These are phyloP conservation scores for Tiaroga cobitis DNA, from an alignment of 2,797 vertebrate species.

Conservation along the genomic window DNA sequence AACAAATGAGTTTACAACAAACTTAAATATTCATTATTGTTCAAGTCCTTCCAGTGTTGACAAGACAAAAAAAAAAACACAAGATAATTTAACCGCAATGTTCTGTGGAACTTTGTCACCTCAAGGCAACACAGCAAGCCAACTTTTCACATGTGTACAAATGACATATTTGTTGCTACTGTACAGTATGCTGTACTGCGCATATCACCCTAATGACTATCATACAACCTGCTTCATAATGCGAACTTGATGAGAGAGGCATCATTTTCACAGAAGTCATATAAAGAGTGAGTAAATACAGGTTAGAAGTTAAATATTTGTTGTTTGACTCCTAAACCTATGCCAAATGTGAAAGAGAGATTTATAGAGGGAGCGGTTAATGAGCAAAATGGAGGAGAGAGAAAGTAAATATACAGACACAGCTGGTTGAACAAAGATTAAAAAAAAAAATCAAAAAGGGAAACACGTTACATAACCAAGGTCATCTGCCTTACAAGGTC, in stretches of 20 bases:
- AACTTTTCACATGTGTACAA: not conserved
- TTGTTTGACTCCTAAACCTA: not conserved
- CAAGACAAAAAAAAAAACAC: not conserved
- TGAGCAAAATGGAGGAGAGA: not conserved
- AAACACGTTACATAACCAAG: slow-evolving; percentile 18
- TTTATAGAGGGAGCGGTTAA: slow-evolving; percentile 20
- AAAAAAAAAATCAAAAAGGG: not conserved
- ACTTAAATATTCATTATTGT: not conserved
- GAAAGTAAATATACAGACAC: slow-evolving; percentile 29
- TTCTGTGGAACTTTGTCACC: slow-evolving; percentile 21
- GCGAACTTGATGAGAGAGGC: not conserved
- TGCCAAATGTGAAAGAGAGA: not conserved
- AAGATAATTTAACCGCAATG: not conserved
- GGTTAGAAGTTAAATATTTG: slow-evolving; percentile 18
- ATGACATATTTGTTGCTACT: slow-evolving; percentile 4
- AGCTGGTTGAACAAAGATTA: slow-evolving; percentile 14
- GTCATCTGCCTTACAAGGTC: no score
- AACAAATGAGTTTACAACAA: not conserved
- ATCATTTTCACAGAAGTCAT: not conserved
- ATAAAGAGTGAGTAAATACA: slow-evolving; percentile 14
- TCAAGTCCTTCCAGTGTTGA: not conserved
- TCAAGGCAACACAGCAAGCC: slow-evolving; percentile 4
- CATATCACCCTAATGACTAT: not conserved
- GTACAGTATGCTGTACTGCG: not conserved
- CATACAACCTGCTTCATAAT: not conserved